Evolutionary conservation across 2,888 invertebrate genomes (phyloP), one percentile per base, ranked within the genome.

Genomic region (Geophilus truncorum): DNA sequence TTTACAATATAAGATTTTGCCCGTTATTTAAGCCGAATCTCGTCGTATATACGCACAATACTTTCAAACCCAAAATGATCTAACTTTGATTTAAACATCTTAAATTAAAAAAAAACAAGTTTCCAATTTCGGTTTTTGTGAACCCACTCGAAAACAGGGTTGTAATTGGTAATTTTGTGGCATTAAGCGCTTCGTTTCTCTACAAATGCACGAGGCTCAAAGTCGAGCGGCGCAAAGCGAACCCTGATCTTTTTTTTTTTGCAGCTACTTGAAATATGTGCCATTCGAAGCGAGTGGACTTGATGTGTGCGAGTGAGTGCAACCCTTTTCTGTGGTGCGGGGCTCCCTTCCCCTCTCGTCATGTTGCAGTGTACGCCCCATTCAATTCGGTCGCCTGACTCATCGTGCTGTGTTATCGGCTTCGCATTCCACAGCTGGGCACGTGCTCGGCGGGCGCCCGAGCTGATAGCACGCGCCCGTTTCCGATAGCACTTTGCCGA

Each of bases 361-460:
- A 15, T 70, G 70, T 70, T 28, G 70, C 70, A 10, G 70, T 28
- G 28, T 28, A 40, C 78, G 78, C 78, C 45, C 78, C 34, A 78
- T 78, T 78, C 40, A 78, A 40, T 78, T 78, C 78, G 36, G 78
- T 45, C 4, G 78, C 78, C 78, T 78, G 78, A 78, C 40, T 78
- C 78, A 78, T 78, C 45, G 36, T 70, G 70, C 70, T 70, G 70
- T 40, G 78, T 78, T 78, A 78, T 78, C 78, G 78, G 78, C 70
- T 70, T 25, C 36, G 78, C 78, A 78, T 78, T 78, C 78, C 78
- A 78, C 78, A 78, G 78, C 78, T 45, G 77, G 77, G 70, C 70
- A 70, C 70, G 70, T 70, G 70, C 70, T 70, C 28, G 70, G 28
- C 28, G 70, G 70, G 28, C 70, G 70, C 15, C 70, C 70, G 70